These are phyloP conservation scores for Sebastes itinus DNA, from an alignment of 2,797 vertebrate genomes.

Conservation along the genomic window DNA sequence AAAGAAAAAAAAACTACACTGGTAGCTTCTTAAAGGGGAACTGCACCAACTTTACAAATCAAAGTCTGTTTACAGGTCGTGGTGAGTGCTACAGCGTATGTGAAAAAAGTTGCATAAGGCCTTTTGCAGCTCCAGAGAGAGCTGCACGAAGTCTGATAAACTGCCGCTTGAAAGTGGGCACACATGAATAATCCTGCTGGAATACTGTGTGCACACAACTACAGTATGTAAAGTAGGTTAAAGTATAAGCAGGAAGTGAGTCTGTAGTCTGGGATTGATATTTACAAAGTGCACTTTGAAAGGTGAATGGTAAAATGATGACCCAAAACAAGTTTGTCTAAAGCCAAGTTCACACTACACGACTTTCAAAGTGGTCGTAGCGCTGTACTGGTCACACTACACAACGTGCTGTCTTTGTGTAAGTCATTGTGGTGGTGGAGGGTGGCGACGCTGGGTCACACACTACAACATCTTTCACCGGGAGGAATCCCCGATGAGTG, in stretches of 20 bases:
- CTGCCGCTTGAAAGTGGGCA: too few species aligned
- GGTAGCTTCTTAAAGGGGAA: neutral
- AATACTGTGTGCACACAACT: neutral
- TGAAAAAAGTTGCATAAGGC: neutral
- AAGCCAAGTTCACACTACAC: neutral
- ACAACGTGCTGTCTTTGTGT: too few species aligned
- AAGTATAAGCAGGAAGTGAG: neutral
- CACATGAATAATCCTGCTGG: neutral
- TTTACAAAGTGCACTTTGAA: neutral
- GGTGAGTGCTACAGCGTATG: neutral
- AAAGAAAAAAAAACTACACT: neutral
- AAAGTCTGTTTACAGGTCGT: neutral
- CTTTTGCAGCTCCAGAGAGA: neutral
- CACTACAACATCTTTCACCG: too few species aligned
- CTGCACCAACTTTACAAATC: neutral
- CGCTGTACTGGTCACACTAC: too few species aligned
- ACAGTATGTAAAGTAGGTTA: neutral
- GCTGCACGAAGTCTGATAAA: neutral
- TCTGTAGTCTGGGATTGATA: neutral
- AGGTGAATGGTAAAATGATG: neutral
- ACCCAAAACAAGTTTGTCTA: neutral
- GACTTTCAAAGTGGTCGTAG: too few species aligned
- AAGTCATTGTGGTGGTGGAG: too few species aligned
- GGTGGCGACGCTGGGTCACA: too few species aligned
- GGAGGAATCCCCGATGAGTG: too few species aligned